Conservation (phyloP, 2,113 vertebrate genomes). For the Myrmecophaga tridactyla region DNA sequence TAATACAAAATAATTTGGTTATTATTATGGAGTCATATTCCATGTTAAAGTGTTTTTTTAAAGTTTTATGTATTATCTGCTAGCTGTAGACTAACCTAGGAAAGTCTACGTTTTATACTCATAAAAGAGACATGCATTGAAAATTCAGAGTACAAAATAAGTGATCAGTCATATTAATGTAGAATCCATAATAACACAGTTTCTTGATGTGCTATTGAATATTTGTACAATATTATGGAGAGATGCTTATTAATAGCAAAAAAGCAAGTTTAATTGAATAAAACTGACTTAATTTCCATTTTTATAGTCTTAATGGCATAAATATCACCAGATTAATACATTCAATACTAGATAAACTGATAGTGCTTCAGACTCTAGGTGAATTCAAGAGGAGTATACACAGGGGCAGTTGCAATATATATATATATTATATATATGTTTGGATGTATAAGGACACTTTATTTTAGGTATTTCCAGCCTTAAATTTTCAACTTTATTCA, state of each 20-base stretch:
- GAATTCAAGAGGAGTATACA: no score
- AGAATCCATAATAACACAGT: not conserved
- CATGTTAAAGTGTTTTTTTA: not conserved
- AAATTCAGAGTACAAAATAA: not conserved
- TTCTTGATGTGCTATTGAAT: not conserved
- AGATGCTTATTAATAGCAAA: not conserved
- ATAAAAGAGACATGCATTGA: not conserved
- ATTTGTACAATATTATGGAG: not conserved
- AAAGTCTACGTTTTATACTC: not conserved
- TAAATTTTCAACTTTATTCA: constrained; percentile 23
- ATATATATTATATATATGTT: not conserved
- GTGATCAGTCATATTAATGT: not conserved
- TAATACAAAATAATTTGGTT: not conserved
- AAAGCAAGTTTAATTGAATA: not conserved
- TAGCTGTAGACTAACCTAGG: not conserved
- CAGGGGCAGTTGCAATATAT: no score
- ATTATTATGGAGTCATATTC: not conserved
- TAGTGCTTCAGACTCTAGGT: no score
- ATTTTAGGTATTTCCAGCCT: not conserved
- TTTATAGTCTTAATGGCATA: not conserved
- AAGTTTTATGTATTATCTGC: not conserved
- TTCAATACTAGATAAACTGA: no score
- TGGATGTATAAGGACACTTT: not conserved
- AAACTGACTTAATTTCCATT: not conserved
- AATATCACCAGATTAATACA: not conserved